Conservation (phyloP, 2,888 invertebrate species). For the Himalopsyche tibetana region DNA sequence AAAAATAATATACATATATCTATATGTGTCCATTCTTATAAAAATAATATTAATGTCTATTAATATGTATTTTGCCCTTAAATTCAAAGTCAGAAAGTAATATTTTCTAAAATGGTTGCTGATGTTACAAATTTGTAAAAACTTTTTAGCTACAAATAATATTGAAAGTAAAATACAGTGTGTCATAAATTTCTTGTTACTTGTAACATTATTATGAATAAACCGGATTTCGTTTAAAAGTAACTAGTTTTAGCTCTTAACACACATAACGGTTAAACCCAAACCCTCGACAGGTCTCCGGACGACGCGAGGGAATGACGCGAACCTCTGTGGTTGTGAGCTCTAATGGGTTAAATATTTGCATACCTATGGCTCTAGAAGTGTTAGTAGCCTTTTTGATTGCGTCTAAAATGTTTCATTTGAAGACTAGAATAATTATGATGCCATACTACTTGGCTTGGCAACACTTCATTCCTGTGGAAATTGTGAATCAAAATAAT, state of each 20-base stretch:
- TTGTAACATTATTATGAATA: background rate
- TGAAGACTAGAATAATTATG: background rate
- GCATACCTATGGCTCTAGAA: conserved; percentile 52
- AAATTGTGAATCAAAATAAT: too few species aligned
- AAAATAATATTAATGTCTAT: too few species aligned
- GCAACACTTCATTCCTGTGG: too few species aligned
- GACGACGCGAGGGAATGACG: conserved; percentile 6
- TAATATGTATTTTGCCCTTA: too few species aligned
- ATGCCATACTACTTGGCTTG: background rate
- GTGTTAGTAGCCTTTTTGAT: conserved; percentile 33
- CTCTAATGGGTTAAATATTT: conserved; percentile 62
- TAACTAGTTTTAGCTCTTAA: background rate
- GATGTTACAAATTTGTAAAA: too few species aligned
- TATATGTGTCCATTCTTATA: too few species aligned
- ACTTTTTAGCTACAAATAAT: too few species aligned
- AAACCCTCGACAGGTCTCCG: background rate
- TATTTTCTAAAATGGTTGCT: too few species aligned
- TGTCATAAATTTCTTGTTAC: too few species aligned
- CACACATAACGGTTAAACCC: background rate
- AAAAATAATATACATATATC: too few species aligned
- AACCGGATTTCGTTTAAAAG: background rate
- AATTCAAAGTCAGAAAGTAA: too few species aligned
- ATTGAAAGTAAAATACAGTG: too few species aligned
- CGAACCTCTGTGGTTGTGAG: conserved; percentile 17
- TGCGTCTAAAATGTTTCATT: conserved; percentile 18